Conservation (phyloP, 2,888 invertebrate species). For the Panzeria rudis region DNA sequence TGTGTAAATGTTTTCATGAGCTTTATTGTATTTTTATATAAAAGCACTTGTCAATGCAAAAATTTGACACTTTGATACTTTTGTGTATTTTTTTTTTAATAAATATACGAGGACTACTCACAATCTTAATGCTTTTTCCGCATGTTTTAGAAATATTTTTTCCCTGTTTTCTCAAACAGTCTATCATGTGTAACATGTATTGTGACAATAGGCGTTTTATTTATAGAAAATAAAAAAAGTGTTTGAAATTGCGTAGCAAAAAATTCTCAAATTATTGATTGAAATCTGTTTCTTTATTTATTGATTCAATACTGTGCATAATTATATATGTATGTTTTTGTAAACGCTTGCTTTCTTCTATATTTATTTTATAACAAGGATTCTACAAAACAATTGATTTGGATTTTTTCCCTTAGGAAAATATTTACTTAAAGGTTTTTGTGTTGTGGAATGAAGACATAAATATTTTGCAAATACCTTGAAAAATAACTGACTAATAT, state of each 20-base stretch:
- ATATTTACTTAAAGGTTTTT: background rate
- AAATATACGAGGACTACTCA: background rate
- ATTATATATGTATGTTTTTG: background rate
- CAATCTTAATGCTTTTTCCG: background rate
- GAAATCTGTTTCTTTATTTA: slow-evolving; percentile 34
- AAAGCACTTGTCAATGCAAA: slow-evolving; percentile 60
- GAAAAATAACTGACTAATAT: background rate
- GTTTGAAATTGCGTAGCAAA: background rate
- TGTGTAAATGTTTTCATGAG: slow-evolving; percentile 24
- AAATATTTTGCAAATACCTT: background rate
- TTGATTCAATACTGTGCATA: background rate
- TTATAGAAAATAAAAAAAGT: slow-evolving; percentile 4
- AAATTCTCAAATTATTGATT: slow-evolving; percentile 36
- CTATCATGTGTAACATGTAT: background rate
- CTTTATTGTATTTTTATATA: slow-evolving; percentile 17
- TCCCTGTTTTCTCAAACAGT: background rate
- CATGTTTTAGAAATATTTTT: background rate
- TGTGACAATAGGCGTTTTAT: slow-evolving; percentile 41
- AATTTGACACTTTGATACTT: slow-evolving; percentile 59
- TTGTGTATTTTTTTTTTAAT: slow-evolving; percentile 25
- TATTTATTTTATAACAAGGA: background rate
- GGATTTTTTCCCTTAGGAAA: slow-evolving; percentile 12
- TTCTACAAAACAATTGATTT: slow-evolving; percentile 58
- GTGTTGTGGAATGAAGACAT: background rate
- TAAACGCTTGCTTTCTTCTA: no score